Evolutionary conservation across 2,797 vertebrate species (phyloP).

Genomic region (Pteropus rufus): DNA sequence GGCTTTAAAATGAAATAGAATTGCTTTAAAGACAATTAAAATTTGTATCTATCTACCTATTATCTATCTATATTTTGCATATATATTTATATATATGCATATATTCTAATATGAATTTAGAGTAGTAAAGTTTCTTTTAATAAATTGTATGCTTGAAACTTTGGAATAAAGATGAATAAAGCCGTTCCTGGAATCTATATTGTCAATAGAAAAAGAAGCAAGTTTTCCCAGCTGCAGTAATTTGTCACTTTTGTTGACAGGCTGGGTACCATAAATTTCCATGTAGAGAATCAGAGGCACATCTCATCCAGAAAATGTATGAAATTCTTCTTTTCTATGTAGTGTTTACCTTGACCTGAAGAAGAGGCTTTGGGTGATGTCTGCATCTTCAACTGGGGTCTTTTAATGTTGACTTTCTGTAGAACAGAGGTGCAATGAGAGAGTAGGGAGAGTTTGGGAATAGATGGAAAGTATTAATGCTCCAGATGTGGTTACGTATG

Average conservation of each 20-base stretch:
- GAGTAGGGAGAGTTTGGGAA: neutral
- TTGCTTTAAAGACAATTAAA: constrained; percentile 65
- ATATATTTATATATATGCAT: neutral
- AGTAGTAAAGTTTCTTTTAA: constrained; percentile 78
- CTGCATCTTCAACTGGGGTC: constrained; percentile 26
- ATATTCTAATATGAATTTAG: constrained; percentile 31
- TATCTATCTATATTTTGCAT: neutral
- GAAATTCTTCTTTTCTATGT: neutral
- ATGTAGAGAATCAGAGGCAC: constrained; percentile 53
- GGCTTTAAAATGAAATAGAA: constrained; percentile 37
- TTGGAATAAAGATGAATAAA: constrained; percentile 76
- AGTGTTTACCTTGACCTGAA: constrained; percentile 51
- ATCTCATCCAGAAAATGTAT: constrained; percentile 59
- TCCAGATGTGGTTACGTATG: neutral
- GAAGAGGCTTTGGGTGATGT: constrained; percentile 40
- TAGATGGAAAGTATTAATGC: neutral
- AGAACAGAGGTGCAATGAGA: neutral
- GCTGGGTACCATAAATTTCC: constrained; percentile 75
- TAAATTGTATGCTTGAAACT: constrained; percentile 80
- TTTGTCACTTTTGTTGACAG: constrained; percentile 74
- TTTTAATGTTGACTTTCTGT: constrained; percentile 45
- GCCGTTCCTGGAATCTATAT: constrained; percentile 12
- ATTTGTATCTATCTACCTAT: neutral
- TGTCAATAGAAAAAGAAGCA: constrained; percentile 61
- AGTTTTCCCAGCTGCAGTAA: constrained; percentile 67